Percentiles rank a stretch among this genome's conserved stretches.
Conservation (phyloP, 2,797 vertebrate species). For the Parambassis ranga region DNA sequence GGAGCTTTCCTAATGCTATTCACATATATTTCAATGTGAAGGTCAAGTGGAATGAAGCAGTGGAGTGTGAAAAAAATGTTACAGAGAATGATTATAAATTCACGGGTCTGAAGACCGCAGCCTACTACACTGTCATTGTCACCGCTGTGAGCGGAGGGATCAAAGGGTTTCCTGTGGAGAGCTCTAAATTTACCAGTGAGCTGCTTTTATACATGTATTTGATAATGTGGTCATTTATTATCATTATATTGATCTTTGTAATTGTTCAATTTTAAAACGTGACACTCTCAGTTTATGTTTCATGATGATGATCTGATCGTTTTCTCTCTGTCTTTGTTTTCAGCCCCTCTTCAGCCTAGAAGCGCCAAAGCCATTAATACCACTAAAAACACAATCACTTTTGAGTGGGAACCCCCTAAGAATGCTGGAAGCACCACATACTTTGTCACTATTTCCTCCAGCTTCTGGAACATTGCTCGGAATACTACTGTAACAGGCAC, state of each 20-base stretch:
- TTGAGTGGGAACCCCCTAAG: background rate
- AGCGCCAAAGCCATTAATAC: fast-evolving
- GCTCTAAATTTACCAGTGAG: slow-evolving; percentile 53
- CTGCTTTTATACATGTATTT: too few species aligned
- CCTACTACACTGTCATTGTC: slow-evolving; percentile 42
- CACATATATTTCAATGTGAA: fast-evolving
- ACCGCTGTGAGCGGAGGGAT: fast-evolving
- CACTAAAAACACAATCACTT: fast-evolving
- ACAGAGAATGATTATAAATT: fast-evolving
- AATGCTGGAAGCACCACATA: fast-evolving
- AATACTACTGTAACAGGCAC: fast-evolving
- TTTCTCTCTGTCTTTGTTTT: background rate
- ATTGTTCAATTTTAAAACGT: too few species aligned
- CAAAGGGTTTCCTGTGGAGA: fast-evolving
- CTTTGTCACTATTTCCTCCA: fast-evolving
- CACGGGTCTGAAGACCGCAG: background rate
- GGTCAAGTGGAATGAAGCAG: fast-evolving
- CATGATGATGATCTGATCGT: too few species aligned
- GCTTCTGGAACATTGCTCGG: slow-evolving; percentile 20
- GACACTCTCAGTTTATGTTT: too few species aligned
- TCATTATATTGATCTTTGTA: too few species aligned
- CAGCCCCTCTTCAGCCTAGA: slow-evolving; percentile 33
- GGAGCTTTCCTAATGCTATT: fast-evolving
- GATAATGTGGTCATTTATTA: too few species aligned
- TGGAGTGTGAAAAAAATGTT: fast-evolving